Base-by-base conservation (phyloP, 1,140 invertebrate genomes). In the Coboldia fuscipes region DNA sequence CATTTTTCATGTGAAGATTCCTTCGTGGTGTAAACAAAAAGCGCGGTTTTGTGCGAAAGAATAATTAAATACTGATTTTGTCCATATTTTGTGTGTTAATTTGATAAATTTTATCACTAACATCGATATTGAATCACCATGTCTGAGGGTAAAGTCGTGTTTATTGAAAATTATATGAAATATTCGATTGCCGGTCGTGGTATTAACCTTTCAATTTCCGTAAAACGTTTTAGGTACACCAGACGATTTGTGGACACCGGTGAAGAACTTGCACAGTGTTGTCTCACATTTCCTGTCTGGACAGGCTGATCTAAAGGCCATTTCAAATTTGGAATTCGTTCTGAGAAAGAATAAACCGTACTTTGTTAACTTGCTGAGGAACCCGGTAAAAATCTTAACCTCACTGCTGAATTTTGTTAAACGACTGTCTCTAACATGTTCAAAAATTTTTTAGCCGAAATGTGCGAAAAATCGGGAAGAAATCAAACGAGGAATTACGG, bases 191-290 rank as follows among this genome's bases (percentile, higher is more conserved):
- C n/a, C n/a, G n/a, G n/a, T n/a, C n/a, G n/a, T n/a, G n/a, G n/a
- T n/a, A n/a, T n/a, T n/a, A n/a, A n/a, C n/a, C n/a, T n/a, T n/a
- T n/a, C n/a, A n/a, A n/a, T n/a, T n/a, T n/a, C n/a, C n/a, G n/a
- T n/a, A n/a, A 30, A 12, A 12, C 9, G 7, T 32, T 32, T 18
- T 15, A 50, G 47, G 36, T 30, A 39, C 47, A 2, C 39, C 34
- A 23, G 74, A 79, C 47, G 79, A 83, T 54, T 63, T 86, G 57
- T 92, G 85, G 85, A 77, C 77, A 39, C 77, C 82, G 6, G 89
- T 72, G 52, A 84, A 84, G 46, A 77, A 84, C 42, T 50, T 92
- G 10, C 69, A 76, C 37, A 65, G 58, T 30, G 62, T 75, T 21
- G 70, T 89, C 10, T 74, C 81, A 45, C 57, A 66, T 23, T 72